Percentiles rank a stretch among this genome's conserved stretches.
phyloP scores from a whole-genome alignment of 1,140 invertebrate genomes.

The roundworm (Caenorhabditis elegans) region WBcel235 BX284606.5:17646501-17647000 shows the following conservation, averaged over 20 bases:
- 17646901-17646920: slow-evolving; percentile 63
- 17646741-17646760: neutral
- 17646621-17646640: neutral
- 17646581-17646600: neutral
- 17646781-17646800: slow-evolving; percentile 68
- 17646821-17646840: slow-evolving; percentile 67
- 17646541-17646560: too few species aligned
- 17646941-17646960: slow-evolving; percentile 55
- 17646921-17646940: slow-evolving; percentile 66
- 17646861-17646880: slow-evolving; percentile 69
- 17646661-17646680: slow-evolving; percentile 55
- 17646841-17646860: slow-evolving; percentile 66
- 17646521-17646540: neutral
- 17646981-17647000: slow-evolving; percentile 68
- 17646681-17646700: slow-evolving; percentile 31
- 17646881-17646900: slow-evolving; percentile 69
- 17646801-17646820: slow-evolving; percentile 69
- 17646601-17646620: slow-evolving; percentile 48
- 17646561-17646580: neutral
- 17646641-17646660: slow-evolving; percentile 62
- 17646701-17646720: neutral
- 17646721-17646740: neutral
- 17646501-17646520: neutral
- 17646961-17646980: slow-evolving; percentile 68
- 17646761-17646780: slow-evolving; percentile 52